Conservation (phyloP, 2,888 invertebrate species). For the Netelia virgata region DNA sequence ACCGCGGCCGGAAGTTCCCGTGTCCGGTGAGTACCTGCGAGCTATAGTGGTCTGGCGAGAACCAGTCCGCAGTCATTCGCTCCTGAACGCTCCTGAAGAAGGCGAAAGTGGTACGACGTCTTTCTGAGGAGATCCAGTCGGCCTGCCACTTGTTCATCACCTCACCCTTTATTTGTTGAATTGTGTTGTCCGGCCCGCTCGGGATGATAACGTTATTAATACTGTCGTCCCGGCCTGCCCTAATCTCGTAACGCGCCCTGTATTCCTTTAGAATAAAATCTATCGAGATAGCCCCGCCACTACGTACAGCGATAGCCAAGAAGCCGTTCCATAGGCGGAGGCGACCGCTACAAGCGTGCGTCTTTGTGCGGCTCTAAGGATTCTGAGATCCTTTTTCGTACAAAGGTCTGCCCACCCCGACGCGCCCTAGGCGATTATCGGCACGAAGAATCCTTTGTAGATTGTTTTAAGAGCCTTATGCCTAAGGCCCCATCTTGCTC, state of each 20-base stretch:
- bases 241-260: background rate
- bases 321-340: no score
- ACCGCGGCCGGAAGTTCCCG: slow-evolving; percentile 52
- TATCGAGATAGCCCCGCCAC: no score
- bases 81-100: slow-evolving; percentile 10
- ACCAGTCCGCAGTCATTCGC: slow-evolving; percentile 12
- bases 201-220: background rate
- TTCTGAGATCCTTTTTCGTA: no score
- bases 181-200: background rate
- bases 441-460: no score
- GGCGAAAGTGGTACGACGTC: slow-evolving; percentile 17
- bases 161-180: background rate
- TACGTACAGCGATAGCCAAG: no score
- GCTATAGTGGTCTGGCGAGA: slow-evolving; percentile 19
- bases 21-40: slow-evolving; percentile 63
- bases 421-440: no score
- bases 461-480: no score
- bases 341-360: no score
- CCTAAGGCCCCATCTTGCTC: background rate
- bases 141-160: slow-evolving; percentile 42
- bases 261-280: no score
- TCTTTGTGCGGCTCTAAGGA: no score
- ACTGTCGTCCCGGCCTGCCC: background rate
- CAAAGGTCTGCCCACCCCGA: no score
- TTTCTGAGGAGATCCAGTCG: background rate